Evolutionary conservation across 2,797 vertebrate genomes (phyloP), one percentile per base, ranked within the genome.

Genomic region (Melanotaenia trifasciata): DNA sequence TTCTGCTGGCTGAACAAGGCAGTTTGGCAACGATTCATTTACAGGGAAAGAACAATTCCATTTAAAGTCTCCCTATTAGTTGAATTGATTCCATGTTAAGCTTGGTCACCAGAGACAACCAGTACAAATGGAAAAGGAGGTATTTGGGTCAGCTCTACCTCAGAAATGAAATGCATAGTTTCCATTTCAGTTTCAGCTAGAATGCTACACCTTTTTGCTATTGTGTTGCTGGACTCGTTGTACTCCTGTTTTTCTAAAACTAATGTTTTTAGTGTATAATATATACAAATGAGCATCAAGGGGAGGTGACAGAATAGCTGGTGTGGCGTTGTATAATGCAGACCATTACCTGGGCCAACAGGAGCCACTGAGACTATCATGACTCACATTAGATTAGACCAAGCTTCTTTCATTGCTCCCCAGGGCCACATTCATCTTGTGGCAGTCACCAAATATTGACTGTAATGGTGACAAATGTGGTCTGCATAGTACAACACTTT

Each of bases 391-490:
- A 80, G 76, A 83, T 90, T 79, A 85, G 70, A 81, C 72, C 76
- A 58, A 58, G 81, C 83, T 84, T 81, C 89, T 67, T 69, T 89
- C 81, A 83, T 78, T 67, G 74, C 47, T 81, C 89, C 80, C 86
- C 50, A 5, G 82, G 73, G 90, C 51, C 80, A 38, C 85, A 85
- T 91, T 85, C 76, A 80, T 90, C 89, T 86, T 64, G 47, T 81
- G 86, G 76, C 84, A 79, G 84, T 89, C 87, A 84, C 89, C 80
- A 87, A 88, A 88, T 89, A 88, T 87, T 78, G 89, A 88, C 85
- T 78, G 77, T 88, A 88, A 91, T 90, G 84, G 89, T 90, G 87
- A 91, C 87, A 87, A 87, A 90, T 87, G 87, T 13, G 65, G 70
- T 22, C 72, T 82, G 88, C 85, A 78, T 75, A 54, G 85, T 81